Percentiles rank a stretch among this genome's conserved stretches.
Evolutionary conservation across 2,888 invertebrate genomes (phyloP).

Genomic region (Pyrgus malvae): DNA sequence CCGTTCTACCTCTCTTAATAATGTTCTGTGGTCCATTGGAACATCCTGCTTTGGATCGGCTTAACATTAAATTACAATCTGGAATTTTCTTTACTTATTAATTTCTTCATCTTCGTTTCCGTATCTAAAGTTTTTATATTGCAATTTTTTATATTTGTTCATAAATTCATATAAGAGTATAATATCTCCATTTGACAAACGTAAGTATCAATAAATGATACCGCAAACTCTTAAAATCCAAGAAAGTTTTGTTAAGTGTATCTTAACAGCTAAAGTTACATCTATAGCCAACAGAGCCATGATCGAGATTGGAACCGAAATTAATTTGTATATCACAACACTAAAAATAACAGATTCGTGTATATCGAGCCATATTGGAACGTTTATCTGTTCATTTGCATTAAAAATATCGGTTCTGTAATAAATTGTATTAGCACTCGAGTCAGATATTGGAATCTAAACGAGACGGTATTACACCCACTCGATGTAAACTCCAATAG

Average conservation of each 20-base stretch:
- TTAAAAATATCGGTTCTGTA: conserved; percentile 15
- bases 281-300: background rate
- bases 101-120: no score
- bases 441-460: conserved; percentile 17
- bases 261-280: background rate
- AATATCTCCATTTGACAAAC: background rate
- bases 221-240: background rate
- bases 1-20: no score
- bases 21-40: no score
- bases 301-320: background rate
- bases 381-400: conserved; percentile 6
- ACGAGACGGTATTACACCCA: conserved; percentile 23
- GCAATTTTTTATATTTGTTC: no score
- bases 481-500: conserved; percentile 23
- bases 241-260: conserved; percentile 3
- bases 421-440: conserved; percentile 15
- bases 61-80: no score
- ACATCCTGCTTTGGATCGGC: no score
- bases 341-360: background rate
- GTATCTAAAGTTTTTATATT: no score
- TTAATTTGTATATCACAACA: conserved; percentile 4
- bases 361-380: background rate
- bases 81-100: no score
- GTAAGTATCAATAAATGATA: background rate
- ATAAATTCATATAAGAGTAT: no score